Evolutionary conservation across 2,797 vertebrate species (phyloP), one percentile per base, ranked within the genome.

Genomic region (Myiothlypis chrysogaster): DNA sequence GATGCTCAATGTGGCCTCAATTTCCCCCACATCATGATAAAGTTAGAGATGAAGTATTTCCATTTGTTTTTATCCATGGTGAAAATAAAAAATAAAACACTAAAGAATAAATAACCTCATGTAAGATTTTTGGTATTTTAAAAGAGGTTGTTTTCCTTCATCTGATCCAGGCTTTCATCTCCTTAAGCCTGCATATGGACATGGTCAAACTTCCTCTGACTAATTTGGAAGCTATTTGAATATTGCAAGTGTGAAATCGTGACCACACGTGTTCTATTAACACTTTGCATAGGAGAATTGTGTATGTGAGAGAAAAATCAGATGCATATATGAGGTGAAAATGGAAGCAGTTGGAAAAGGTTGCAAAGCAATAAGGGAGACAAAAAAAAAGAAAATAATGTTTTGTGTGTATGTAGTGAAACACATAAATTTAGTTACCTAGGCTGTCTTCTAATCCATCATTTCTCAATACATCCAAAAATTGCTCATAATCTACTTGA

Each of bases 291-390:
- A 64, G 60, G 43, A 91, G 50, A 75, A 8, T 64, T 8, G 8
- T 87, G 34, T 70, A 35, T 64, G 76, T 50, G 87, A 80, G 78
- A 64, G 71, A 69, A 89, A 86, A 93, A 85, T 89, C 76, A 44
- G 53, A 87, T 85, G 90, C 78, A 69, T 87, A 43, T 66, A 91
- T 92, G 92, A 94, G 69, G 84, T 90, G 89, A 89, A 80, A 95
- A 85, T 94, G 46, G 71, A 92, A 64, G 37, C 53, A 71, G 35
- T 70, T 89, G 64, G 61, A 88, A 93, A 89, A 69, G 23, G 13
- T 2, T 49, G 18, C 23, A 88, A 94, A 83, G 46, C 64, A 91
- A 53, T 24, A 19, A 78, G 17, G 10, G 37, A 88, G 81, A 39
- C 14, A 28, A 52, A 70, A 63, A 90, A 30, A 17, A 61, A 44